Evolutionary conservation across 2,797 vertebrate genomes (phyloP), one percentile per base, ranked within the genome.

Genomic region (Rhabdomys pumilio): DNA sequence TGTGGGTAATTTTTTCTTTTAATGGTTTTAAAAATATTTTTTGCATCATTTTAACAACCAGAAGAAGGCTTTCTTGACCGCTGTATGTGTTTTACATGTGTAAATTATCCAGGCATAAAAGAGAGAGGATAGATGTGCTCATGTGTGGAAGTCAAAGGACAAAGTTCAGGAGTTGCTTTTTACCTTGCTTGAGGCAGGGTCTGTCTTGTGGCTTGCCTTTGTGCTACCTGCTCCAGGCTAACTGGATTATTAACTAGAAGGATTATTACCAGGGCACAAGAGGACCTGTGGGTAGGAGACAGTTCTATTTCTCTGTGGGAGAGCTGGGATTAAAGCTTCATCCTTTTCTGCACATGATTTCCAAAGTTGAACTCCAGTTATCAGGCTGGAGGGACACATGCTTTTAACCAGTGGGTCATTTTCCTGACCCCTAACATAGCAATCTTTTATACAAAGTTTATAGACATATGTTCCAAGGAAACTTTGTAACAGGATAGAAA

Each of bases 11-110:
- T 81, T 83, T 83, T 96, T 61, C 65, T 92, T 86, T 53, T 44
- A 87, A 65, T 93, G 38, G 79, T 29, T 81, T 94, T 80, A 85
- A 95, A 93, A 82, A 77, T 44, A 92, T 34, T 61, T 34, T 61
- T 26, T n/a, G 9, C 7, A 47, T 89, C 7, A 89, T 47, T 77
- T 77, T 50, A 88, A 73, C 67, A 55, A 29, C 24, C 12, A 72
- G 50, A 26, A 87, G 65, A 26, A 88, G 53, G 11, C 26, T 73
- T 29, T 29, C 26, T 86, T 86, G n/a, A 12, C n/a, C 9, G 3
- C 12, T 29, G 7, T 55, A 11, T 10, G 22, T 8, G 24, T 57
- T 57, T 41, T 73, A 12, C 55, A 67, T 13, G 50, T 38, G 13
- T 69, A 67, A 13, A 17, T 29, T 22, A 38, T 38, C 22, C 29